phyloP scores from a whole-genome alignment of 2,888 invertebrate genomes.

The Agonopterix arenella region DNA sequence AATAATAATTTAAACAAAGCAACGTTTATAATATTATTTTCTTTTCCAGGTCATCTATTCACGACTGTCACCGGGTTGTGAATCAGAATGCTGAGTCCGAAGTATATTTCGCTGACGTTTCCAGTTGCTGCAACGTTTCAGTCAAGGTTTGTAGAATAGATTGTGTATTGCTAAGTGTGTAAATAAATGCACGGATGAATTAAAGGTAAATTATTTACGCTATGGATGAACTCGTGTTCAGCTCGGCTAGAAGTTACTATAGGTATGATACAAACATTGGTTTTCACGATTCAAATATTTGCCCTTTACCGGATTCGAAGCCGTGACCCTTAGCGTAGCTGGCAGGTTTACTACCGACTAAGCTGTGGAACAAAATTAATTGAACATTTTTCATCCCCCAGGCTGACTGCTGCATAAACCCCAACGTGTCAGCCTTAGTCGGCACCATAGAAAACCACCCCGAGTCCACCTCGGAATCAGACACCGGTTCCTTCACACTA shows the following conservation, averaged over 20 bases:
- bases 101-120: slow-evolving; percentile 91
- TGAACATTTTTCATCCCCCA: slow-evolving; percentile 20
- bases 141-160: slow-evolving; percentile 59
- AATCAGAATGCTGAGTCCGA: slow-evolving; percentile 86
- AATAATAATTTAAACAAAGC: too few relatives aligned
- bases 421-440: slow-evolving; percentile 61
- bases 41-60: slow-evolving; percentile 55
- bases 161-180: too few relatives aligned
- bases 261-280: too few relatives aligned
- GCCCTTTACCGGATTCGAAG: too few relatives aligned
- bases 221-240: too few relatives aligned
- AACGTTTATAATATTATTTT: background rate
- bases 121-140: slow-evolving; percentile 88
- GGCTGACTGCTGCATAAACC: slow-evolving; percentile 69
- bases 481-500: slow-evolving; percentile 63
- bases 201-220: too few relatives aligned
- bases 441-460: slow-evolving; percentile 71
- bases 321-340: too few relatives aligned
- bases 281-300: too few relatives aligned
- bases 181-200: too few relatives aligned
- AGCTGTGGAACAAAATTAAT: too few relatives aligned
- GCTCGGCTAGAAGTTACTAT: too few relatives aligned
- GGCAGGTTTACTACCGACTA: too few relatives aligned
- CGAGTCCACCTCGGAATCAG: slow-evolving; percentile 67
- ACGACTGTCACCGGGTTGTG: slow-evolving; percentile 49